Evolutionary conservation across 2,113 vertebrate species (phyloP), one percentile per base, ranked within the genome.

Genomic region (Neotragus moschatus): DNA sequence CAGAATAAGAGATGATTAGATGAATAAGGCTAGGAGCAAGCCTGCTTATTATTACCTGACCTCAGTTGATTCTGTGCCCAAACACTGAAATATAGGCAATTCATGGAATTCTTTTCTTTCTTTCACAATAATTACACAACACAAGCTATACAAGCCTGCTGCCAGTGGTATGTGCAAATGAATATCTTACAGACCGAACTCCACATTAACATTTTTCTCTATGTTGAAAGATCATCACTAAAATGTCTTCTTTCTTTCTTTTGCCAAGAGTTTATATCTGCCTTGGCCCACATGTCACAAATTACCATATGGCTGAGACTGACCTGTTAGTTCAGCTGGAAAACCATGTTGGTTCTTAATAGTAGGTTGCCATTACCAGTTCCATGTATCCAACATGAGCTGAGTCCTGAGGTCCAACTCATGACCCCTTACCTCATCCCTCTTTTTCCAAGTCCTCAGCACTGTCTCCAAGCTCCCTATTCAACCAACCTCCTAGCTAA

Each of bases 11-110:
- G 70, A 96, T 73, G 96, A 90, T 91, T 92, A n/a, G 56, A 95
- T 97, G 96, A 95, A 95, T 84, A 96, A 92, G 49, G 92, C 95
- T 94, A 73, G 90, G 88, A 61, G 93, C 70, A 81, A 82, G 92
- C 82, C 90, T 63, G 61, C 96, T 85, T 97, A 86, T 98, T 97
- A 96, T 96, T 94, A 97, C 88, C 91, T 96, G 96, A 95, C 97
- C 97, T 98, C 95, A 84, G 85, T 13, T 96, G 94, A 94, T 90
- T 94, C 66, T 91, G 79, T 96, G 92, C 95, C 98, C 98, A 96
- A 98, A 77, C 84, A 90, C 86, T 81, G 51, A 96, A 96, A 97
- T 91, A 95, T 15, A 86, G 70, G 95, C 95, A 84, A 95, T 97
- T 97, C 95, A 95, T 81, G 61, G 43, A 97, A 97, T 97, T 96